Evolutionary conservation across 1,140 invertebrate species (phyloP).

Genomic region (Homarus americanus): DNA sequence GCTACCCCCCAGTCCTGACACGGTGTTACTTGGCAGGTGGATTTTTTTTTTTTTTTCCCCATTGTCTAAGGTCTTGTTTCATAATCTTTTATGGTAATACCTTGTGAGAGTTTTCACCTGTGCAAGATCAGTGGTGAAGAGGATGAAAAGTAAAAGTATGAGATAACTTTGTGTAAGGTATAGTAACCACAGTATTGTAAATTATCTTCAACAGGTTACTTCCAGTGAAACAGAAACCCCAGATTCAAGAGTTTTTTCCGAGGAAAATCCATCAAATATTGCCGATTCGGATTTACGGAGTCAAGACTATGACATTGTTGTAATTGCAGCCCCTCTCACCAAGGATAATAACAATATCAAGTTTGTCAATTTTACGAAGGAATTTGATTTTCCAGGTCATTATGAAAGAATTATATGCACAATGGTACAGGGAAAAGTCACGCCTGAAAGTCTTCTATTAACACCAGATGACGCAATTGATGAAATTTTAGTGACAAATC

Average conservation of each 20-base stretch:
- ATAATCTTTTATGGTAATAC: no score
- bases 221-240: conserved; percentile 23
- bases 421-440: conserved; percentile 42
- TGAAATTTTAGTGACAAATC: conserved; percentile 52
- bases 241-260: conserved; percentile 1
- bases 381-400: conserved; percentile 39
- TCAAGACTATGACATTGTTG: conserved; percentile 54
- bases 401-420: conserved; percentile 47
- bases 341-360: conserved; percentile 45
- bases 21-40: no score
- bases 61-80: no score
- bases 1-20: no score
- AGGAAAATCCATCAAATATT: not conserved
- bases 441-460: conserved; percentile 32
- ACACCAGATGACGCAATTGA: conserved; percentile 30
- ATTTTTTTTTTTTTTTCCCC: no score
- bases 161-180: no score
- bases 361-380: conserved; percentile 47
- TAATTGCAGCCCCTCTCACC: conserved; percentile 53
- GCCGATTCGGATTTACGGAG: not conserved
- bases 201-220: conserved; percentile 17
- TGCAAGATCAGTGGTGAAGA: no score
- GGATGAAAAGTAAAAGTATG: no score
- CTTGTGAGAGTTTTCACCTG: no score
- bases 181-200: not conserved